Base-by-base conservation (phyloP, 2,888 invertebrate genomes). In the Mythimna pallens region DNA sequence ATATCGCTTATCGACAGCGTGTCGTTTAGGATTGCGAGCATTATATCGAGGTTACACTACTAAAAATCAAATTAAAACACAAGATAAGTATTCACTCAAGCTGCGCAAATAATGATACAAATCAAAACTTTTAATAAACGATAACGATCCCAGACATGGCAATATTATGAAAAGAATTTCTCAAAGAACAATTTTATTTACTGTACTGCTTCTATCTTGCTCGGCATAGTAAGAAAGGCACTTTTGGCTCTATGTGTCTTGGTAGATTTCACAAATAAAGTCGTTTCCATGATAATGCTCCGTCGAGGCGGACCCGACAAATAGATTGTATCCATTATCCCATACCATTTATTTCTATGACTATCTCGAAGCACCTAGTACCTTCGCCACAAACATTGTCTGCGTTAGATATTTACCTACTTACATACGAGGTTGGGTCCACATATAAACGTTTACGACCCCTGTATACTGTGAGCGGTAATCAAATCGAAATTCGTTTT, bases 401-500 rank as follows among this genome's bases (percentile, higher is more conserved):
- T 70, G 76, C 76, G 70, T 71, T 71, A 70, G 72, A 76, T 76
- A 78, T 83, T 80, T 82, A 72, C 75, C 78, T 77, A 75, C 82
- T 79, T 80, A 83, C 70, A 76, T 72, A 78, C 70, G 76, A 81
- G 7, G 73, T 84, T 76, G 70, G 77, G 78, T 70, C 61, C 70
- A 74, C 76, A 83, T 80, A 76, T 81, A 87, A 89, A 89, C 86
- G 89, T 91, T 91, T 88, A 89, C 84, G 86, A 88, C 80, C 87
- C 77, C 90, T 89, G 89, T 82, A 87, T 80, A 87, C 88, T 87
- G 87, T 85, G 80, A 85, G 76, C 68, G 88, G 88, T 90, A 91
- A 88, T 90, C 90, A 88, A 91, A 93, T 90, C 92, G 89, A 93
- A 94, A 93, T 93, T 92, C 87, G 91, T 91, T 92, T 91, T 86